Conservation (phyloP, 37 sponge, comb jelly and placozoan genomes). For the Spongia lamella region DNA sequence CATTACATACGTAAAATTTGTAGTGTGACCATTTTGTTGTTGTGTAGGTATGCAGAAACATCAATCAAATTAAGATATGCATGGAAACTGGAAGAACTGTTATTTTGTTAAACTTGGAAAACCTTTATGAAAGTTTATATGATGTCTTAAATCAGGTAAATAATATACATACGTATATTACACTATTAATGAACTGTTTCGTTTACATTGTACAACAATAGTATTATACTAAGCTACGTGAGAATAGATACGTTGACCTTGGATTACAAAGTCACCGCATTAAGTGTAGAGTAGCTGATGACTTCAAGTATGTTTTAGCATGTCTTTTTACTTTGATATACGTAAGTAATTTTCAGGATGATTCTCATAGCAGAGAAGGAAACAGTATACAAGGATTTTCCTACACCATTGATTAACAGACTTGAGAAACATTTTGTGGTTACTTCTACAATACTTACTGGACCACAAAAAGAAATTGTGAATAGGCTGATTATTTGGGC, state of each 20-base stretch:
- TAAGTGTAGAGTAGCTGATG: constrained; percentile 79
- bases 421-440: constrained; percentile 89
- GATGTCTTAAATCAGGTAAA: constrained; percentile 87
- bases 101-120: constrained; percentile 88
- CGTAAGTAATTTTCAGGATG: constrained; percentile 26
- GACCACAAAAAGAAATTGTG: constrained; percentile 34
- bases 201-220: background rate
- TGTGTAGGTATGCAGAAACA: constrained; percentile 79
- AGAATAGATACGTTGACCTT: constrained; percentile 83
- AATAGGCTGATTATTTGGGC: constrained; percentile 51
- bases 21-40: background rate
- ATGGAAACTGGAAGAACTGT: constrained; percentile 90
- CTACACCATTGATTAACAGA: constrained; percentile 89
- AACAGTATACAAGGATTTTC: constrained; percentile 80
- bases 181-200: background rate
- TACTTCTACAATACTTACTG: constrained; percentile 56
- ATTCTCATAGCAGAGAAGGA: constrained; percentile 78
- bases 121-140: constrained; percentile 94
- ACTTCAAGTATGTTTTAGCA: constrained; percentile 63
- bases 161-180: no score
- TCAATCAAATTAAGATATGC: constrained; percentile 93
- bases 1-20: no score
- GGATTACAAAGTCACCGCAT: constrained; percentile 86
- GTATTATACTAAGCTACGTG: constrained; percentile 72
- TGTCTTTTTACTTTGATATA: background rate